Conservation (phyloP, 1,140 invertebrate genomes). For the Spodoptera litura region DNA sequence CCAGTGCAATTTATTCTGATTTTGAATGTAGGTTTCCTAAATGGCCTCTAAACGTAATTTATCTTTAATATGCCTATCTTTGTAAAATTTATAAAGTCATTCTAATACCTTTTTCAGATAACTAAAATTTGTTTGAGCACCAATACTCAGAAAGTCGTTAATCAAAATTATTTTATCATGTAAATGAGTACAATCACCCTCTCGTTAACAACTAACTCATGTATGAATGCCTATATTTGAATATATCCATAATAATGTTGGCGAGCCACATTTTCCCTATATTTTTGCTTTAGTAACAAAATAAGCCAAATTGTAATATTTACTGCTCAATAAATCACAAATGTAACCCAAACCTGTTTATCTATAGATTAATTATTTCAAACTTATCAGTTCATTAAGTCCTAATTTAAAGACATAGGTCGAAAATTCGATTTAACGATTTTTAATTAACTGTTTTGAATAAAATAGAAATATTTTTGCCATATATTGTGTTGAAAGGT, state of each 20-base stretch:
- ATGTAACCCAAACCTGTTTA: constrained; percentile 21
- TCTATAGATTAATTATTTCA: constrained; percentile 30
- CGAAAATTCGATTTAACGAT: constrained; percentile 19
- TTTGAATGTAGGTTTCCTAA: background rate
- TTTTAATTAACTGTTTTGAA: constrained; percentile 15
- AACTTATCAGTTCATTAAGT: constrained; percentile 3
- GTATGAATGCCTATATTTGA: constrained; percentile 36
- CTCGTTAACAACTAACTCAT: constrained; percentile 32
- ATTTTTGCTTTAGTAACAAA: constrained; percentile 31
- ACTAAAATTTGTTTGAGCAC: background rate
- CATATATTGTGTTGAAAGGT: too few relatives aligned
- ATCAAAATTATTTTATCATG: constrained; percentile 39
- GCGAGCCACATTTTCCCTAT: constrained; percentile 7
- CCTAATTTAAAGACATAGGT: background rate
- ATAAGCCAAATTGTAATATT: constrained; percentile 34
- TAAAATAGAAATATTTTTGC: too few relatives aligned
- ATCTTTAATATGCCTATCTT: background rate
- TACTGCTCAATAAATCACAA: constrained; percentile 41
- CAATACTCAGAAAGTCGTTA: constrained; percentile 15
- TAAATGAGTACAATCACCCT: constrained; percentile 24
- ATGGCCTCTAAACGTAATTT: background rate
- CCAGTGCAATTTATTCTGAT: too few relatives aligned
- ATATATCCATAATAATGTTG: constrained; percentile 29
- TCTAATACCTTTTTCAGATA: background rate
- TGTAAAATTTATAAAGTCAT: background rate